A percentile compares a stretch with the other conserved stretches of the same genome.
phyloP scores from a whole-genome alignment of 2,113 vertebrate genomes.

The Melanotaenia duboulayi region DNA sequence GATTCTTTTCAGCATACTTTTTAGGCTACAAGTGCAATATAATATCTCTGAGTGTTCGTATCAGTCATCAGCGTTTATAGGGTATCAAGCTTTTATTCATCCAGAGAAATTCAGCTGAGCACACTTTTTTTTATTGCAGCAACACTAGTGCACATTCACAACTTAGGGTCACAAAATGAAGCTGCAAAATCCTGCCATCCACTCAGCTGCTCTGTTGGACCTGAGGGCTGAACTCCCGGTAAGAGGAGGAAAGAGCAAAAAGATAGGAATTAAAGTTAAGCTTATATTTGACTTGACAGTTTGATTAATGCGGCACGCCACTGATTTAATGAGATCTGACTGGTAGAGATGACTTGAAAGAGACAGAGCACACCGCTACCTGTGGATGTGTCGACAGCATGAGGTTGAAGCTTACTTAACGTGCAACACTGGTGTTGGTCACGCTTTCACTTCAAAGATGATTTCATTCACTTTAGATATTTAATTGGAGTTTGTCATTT shows the following conservation, averaged over 20 bases:
- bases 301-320: neutral
- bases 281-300: neutral
- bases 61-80: conserved; percentile 65
- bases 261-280: neutral
- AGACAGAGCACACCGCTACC: neutral
- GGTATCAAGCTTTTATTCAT: conserved; percentile 56
- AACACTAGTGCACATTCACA: conserved; percentile 15
- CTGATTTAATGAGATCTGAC: neutral
- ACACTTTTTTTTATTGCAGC: conserved; percentile 30
- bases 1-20: conserved; percentile 46
- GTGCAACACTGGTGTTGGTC: neutral
- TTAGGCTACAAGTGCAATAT: conserved; percentile 42
- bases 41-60: conserved; percentile 65
- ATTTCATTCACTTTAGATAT: neutral
- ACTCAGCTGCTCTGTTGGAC: neutral
- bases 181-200: neutral
- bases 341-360: neutral
- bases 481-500: neutral
- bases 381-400: neutral
- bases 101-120: conserved; percentile 46
- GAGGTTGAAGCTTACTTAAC: neutral
- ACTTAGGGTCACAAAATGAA: conserved; percentile 2
- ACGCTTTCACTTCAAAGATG: neutral
- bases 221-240: neutral
- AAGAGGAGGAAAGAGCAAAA: neutral